Percentiles rank a stretch among this genome's conserved stretches.
Conservation (phyloP, 2,888 invertebrate genomes). For the Patella pellucida region DNA sequence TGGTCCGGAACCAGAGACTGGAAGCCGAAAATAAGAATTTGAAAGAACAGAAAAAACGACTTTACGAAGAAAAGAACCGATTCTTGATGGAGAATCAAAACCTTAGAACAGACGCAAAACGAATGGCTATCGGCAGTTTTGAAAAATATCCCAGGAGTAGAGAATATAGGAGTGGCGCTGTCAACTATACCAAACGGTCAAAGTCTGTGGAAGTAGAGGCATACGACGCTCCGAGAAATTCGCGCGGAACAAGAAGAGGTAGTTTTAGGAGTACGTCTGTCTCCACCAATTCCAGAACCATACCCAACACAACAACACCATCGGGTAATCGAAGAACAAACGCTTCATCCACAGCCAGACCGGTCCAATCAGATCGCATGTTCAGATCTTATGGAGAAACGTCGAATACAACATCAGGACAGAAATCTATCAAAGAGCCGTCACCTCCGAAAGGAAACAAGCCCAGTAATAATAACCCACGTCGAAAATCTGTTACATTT, state of each 20-base stretch:
- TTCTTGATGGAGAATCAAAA: constrained; percentile 21
- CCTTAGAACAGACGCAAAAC: constrained; percentile 29
- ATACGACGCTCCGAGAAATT: background rate
- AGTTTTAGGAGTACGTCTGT: background rate
- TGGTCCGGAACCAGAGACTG: constrained; percentile 31
- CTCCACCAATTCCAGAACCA: background rate
- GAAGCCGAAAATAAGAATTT: constrained; percentile 48
- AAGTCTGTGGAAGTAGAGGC: background rate
- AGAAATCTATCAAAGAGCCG: background rate
- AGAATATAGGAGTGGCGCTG: background rate
- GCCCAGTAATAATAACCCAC: background rate
- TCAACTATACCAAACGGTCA: background rate
- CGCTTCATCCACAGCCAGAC: background rate
- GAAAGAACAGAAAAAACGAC: constrained; percentile 45
- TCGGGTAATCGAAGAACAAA: background rate
- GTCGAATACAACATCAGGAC: background rate
- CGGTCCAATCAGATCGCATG: background rate
- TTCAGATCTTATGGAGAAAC: background rate
- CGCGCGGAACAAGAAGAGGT: background rate
- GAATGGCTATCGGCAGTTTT: constrained; percentile 29
- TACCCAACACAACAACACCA: background rate
- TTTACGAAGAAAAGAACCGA: constrained; percentile 39
- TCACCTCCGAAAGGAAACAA: background rate
- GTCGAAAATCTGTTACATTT: background rate
- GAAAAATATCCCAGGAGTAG: background rate